Conservation (phyloP, 2,888 invertebrate species). For the Xiphydria camelus region DNA sequence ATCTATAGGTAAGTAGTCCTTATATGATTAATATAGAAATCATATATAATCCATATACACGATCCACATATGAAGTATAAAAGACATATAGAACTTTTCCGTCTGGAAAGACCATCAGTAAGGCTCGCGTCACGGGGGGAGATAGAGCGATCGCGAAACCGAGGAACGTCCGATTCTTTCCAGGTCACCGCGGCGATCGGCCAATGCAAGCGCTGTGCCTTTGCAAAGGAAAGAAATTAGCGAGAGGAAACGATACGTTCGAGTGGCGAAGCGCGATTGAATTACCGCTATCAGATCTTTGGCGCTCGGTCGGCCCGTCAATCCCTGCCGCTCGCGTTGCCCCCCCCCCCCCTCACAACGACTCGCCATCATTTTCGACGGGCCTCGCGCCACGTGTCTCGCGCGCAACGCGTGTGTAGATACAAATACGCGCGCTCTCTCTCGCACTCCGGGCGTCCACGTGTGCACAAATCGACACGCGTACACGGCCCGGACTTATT, state of each 20-base stretch:
- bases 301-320: constrained; percentile 13
- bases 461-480: no score
- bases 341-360: no score
- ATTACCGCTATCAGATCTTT: constrained; percentile 27
- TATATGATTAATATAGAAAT: no score
- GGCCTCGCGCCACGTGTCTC: constrained; percentile 23
- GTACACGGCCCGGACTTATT: no score
- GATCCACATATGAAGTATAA: no score
- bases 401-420: constrained; percentile 15
- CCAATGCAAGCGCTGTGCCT: not conserved
- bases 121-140: no score
- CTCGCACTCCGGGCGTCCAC: not conserved
- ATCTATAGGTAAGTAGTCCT: no score
- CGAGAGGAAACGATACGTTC: constrained; percentile 1
- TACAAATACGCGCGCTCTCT: not conserved
- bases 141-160: not conserved
- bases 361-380: constrained; percentile 17
- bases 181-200: not conserved
- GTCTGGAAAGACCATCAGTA: no score
- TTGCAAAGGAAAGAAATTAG: not conserved
- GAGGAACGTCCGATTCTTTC: not conserved
- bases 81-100: no score
- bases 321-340: no score
- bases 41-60: no score
- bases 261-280: constrained; percentile 13